Evolutionary conservation across 30 jellyfish, hydroid and myxozoan genomes (phyloP), one percentile per base, ranked within the genome.

Genomic region (Cassiopea xamachana): DNA sequence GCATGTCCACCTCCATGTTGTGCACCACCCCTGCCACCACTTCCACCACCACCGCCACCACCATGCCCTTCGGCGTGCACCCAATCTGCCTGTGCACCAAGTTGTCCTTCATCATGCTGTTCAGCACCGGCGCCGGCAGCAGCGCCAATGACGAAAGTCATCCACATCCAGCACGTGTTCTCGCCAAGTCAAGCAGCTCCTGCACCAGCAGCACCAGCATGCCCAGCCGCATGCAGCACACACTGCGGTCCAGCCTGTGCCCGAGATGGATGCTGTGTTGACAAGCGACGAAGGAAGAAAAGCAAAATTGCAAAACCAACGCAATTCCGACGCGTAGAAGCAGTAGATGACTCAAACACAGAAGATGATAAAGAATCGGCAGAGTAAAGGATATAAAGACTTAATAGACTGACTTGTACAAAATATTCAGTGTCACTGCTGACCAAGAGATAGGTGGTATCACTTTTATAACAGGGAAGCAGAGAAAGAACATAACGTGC

Each of bases 231-330:
- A 62, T 95, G 99, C 68, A 83, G 87, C 77, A 83, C 94, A 51
- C 99, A 95, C 62, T 95, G 99, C 74, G 98, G 99, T 43, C 99
- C 99, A 27, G 97, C 99, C 45, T 95, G 99, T 68, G 99, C 99
- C 1, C 77, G 98, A 68, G 99, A 95, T 72, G 99, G 99, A 1
- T 95, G 99, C 71, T 95, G 99, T 69, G 89, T 91, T 10, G 99
- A 95, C 69, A 93, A 73, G 85, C 62, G 80, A 71, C 19, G 74
- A 62, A 62, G 49, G 64, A 80, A 89, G 88, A 81, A 82, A 89
- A 82, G 92, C 64, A 48, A 18, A 49, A 89, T 89, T 9, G 91
- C 60, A 48, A 89, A 89, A 77, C 89, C 92, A 61, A 47, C 60
- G 14, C 67, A 78, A 17, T 46, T 7, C 8, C 60, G 46, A 83